A percentile compares a stretch with the other conserved stretches of the same genome.
Conservation (phyloP, 2,797 vertebrate genomes). For the Melanotaenia trifasciata region DNA sequence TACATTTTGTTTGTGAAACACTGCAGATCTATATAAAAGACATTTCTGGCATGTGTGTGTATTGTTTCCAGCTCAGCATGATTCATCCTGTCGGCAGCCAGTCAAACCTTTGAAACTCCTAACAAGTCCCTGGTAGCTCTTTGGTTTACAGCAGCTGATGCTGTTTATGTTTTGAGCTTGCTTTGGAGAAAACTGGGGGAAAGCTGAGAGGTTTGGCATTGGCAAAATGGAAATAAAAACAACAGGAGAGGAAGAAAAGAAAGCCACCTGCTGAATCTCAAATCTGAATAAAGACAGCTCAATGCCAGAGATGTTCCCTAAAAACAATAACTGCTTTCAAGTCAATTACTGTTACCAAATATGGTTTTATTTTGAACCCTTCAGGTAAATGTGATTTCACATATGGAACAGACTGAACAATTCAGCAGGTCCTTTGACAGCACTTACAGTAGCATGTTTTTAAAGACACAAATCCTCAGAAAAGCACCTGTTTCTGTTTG, state of each 20-base stretch:
- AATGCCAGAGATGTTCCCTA: neutral
- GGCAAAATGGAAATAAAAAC: neutral
- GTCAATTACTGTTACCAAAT: conserved; percentile 1
- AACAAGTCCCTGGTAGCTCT: neutral
- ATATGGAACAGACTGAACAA: conserved; percentile 13
- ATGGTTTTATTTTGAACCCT: neutral
- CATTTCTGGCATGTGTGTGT: neutral
- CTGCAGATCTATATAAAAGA: conserved; percentile 12
- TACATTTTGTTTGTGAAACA: neutral
- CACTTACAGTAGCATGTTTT: neutral
- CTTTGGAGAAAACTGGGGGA: conserved; percentile 6
- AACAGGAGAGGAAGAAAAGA: neutral
- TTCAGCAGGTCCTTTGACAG: conserved; percentile 2
- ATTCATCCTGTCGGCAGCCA: conserved; percentile 14
- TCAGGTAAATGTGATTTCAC: neutral
- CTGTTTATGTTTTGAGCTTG: conserved; percentile 38
- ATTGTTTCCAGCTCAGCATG: neutral
- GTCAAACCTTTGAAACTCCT: conserved; percentile 32
- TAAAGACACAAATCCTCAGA: conserved; percentile 10
- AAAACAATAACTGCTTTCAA: conserved; percentile 3
- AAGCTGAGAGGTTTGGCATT: neutral
- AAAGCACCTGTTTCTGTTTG: conserved; percentile 6
- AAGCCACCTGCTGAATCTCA: neutral
- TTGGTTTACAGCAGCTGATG: conserved; percentile 3
- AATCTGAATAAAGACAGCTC: conserved; percentile 14